phyloP scores from a whole-genome alignment of 2,113 vertebrate genomes.

The Actenoides lindsayi region DNA sequence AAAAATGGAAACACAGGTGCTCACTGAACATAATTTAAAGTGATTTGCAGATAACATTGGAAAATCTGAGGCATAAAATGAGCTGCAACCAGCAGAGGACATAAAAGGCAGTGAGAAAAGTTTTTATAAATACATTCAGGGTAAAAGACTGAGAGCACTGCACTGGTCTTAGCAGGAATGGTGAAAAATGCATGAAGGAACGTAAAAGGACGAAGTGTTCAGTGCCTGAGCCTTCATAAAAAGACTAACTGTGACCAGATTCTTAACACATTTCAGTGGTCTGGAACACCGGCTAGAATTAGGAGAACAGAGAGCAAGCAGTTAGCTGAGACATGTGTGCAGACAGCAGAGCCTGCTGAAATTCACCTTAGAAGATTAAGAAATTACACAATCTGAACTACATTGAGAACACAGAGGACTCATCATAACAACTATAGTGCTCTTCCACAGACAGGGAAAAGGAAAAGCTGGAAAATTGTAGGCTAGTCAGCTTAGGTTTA shows the following conservation, averaged over 20 bases:
- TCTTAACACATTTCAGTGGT: neutral
- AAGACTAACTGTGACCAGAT: neutral
- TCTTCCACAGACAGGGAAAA: neutral
- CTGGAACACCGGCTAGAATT: neutral
- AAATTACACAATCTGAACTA: neutral
- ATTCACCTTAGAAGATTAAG: neutral
- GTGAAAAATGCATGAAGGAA: conserved; percentile 14
- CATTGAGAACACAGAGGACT: neutral
- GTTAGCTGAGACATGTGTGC: neutral
- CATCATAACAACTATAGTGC: neutral
- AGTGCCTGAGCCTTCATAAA: neutral
- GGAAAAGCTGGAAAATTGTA: neutral
- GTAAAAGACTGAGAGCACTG: neutral
- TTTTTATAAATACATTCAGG: neutral
- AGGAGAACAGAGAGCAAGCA: neutral
- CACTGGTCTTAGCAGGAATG: neutral
- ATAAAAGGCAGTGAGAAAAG: conserved; percentile 1
- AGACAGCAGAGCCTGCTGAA: neutral
- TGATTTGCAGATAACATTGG: neutral
- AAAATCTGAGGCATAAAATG: conserved; percentile 14
- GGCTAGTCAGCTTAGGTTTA: neutral
- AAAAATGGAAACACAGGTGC: neutral
- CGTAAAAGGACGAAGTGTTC: neutral
- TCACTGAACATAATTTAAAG: neutral
- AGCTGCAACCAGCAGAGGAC: neutral